A percentile compares a stretch with the other conserved stretches of the same genome.
Evolutionary conservation across 2,888 invertebrate genomes (phyloP).

Genomic region (Trisateles emortualis): DNA sequence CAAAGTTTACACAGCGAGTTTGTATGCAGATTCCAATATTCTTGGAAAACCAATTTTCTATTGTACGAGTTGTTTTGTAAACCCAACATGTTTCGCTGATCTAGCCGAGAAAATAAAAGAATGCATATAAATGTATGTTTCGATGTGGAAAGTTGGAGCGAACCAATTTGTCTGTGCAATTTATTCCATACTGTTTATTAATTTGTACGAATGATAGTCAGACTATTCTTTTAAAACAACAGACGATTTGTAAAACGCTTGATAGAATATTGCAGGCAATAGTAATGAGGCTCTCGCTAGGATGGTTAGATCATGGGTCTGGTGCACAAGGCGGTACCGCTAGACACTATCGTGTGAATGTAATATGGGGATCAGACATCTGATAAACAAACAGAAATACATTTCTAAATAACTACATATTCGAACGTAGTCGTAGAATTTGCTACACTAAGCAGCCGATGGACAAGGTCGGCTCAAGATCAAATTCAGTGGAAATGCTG

Average conservation of each 20-base stretch:
- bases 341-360: too few relatives aligned
- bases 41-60: conserved; percentile 46
- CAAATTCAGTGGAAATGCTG: too few relatives aligned
- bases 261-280: neutral
- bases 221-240: neutral
- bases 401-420: too few relatives aligned
- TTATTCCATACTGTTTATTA: conserved; percentile 1
- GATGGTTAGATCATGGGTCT: too few relatives aligned
- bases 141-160: neutral
- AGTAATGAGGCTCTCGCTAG: too few relatives aligned
- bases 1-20: conserved; percentile 32
- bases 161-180: neutral
- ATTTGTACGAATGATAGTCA: conserved; percentile 2
- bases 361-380: too few relatives aligned
- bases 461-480: too few relatives aligned
- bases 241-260: too few relatives aligned
- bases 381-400: too few relatives aligned
- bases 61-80: conserved; percentile 34
- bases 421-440: too few relatives aligned
- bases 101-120: conserved; percentile 19
- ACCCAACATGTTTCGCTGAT: conserved; percentile 35
- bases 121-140: conserved; percentile 9
- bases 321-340: too few relatives aligned
- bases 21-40: conserved; percentile 40
- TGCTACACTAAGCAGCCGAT: too few relatives aligned